Evolutionary conservation across 2,888 invertebrate genomes (phyloP), one percentile per base, ranked within the genome.

Genomic region (Doris montereyensis): DNA sequence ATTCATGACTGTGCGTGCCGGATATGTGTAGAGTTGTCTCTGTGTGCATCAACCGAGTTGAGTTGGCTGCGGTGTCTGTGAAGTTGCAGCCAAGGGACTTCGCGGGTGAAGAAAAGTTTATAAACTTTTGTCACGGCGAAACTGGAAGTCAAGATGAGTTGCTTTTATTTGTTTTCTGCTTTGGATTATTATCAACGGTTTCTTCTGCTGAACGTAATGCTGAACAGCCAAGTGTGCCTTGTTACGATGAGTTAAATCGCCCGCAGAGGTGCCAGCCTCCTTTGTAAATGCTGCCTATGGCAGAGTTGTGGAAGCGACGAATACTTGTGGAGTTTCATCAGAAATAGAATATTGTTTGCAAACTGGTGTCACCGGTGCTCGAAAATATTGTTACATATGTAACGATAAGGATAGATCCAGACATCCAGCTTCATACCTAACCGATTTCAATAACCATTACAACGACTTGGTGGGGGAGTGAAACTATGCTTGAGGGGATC

Each of bases 261-360:
- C 87, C 92, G 13, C 94, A 97, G 96, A 94, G 96, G 93, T 99
- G 99, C 92, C 95, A 97, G 88, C 98, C 99, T 0, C 96, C 87
- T 99, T 99, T 92, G 97, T 96, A 90, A 99, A 99, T 91, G 97
- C 98, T 2, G 99, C 98, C 8, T 99, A 95, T 92, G 94, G 95
- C 90, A 94, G 96, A 76, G 93, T 94, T 83, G 96, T 98, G 92
- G 97, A 97, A 84, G 96, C 97, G 10, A 97, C 98, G 21, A 98
- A 98, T 91, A 99, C 98, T 0, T 99, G 99, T 89, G 99, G 98
- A 0, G 94, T 96, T 87, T 93, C 94, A 68, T 80, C 83, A 24
- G 83, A 86, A 24, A 87, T 87, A 57, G 89, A 96, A 89, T 99
- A 95, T 92, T 99, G 99, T 91, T 94, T 96, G 81, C 98, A 99